Evolutionary conservation across 2,888 invertebrate species (phyloP).

Genomic region (Pyrrhosoma nymphula): DNA sequence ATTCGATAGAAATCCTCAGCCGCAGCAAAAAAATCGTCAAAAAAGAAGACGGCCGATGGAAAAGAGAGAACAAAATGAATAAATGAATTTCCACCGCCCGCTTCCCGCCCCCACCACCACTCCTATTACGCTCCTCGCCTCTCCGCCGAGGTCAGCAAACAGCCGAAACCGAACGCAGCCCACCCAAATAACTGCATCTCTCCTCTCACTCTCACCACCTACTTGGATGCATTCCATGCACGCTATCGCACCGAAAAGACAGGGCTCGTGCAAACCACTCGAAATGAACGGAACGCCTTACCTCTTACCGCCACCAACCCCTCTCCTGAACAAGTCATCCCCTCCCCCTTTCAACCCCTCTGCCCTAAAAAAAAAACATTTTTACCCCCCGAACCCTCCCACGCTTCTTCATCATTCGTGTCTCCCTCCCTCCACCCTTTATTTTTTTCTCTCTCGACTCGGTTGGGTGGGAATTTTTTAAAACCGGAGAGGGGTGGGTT

Average conservation of each 20-base stretch:
- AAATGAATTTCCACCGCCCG: neutral
- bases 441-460: neutral
- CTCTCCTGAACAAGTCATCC: neutral
- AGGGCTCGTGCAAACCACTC: neutral
- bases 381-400: neutral
- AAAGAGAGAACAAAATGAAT: neutral
- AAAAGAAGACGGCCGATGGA: neutral
- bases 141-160: neutral
- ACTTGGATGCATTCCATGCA: constrained; percentile 15
- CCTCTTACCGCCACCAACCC: neutral
- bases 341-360: neutral
- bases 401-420: neutral
- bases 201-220: neutral
- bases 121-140: neutral
- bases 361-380: neutral
- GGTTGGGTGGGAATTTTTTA: constrained; percentile 34
- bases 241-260: neutral
- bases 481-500: neutral
- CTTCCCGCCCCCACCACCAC: neutral
- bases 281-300: neutral
- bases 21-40: neutral
- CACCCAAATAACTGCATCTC: neutral
- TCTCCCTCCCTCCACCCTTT: neutral
- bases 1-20: neutral
- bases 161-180: neutral